Base-by-base conservation (phyloP, 1,140 invertebrate genomes). In the Nomia melanderi region DNA sequence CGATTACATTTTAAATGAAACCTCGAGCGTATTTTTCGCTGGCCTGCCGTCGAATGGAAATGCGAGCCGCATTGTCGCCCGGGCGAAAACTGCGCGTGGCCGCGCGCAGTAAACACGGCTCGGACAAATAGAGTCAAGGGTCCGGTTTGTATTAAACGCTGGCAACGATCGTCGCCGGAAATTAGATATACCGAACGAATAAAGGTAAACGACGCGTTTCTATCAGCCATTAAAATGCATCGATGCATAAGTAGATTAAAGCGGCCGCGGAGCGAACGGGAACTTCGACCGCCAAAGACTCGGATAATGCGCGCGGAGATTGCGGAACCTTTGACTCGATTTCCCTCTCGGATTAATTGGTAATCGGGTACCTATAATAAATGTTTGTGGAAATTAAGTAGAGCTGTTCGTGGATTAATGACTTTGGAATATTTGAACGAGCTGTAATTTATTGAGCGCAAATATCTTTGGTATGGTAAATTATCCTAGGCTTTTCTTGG, bases 1-100 rank as follows among this genome's bases (percentile, higher is more conserved):
- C 63, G 63, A 75, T 75, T 75, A 75, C 72, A 75, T 75, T 66
- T 67, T 66, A 66, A 67, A 66, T 67, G 63, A 66, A 74, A 74
- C 62, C 62, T 20, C n/a, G 50, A 29, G 44, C 50, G 72, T 75
- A 67, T 66, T 75, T 75, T 75, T 44, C 63, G 20, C 47, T 17
- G 25, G n/a, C n/a, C n/a, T n/a, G 20, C 6, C 69, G 7, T 25
- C 63, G 50, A 66, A 33, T 44, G 62, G 36, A 74, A 66, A 74
- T 8, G 27, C 50, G 41, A 57, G 23, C 17, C 20, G 36, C 50
- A 57, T 57, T 56, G 50, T 44, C 50, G 29, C 50, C n/a, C 14
- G 31, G 50, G 36, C 39, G 57, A 75, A 66, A 66, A 56, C 50
- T 57, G 8, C 36, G 5, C 44, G 14, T 25, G 20, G 25, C 3